Base-by-base conservation (phyloP, 2,888 invertebrate species). In the Caenorhabditis uteleia region DNA sequence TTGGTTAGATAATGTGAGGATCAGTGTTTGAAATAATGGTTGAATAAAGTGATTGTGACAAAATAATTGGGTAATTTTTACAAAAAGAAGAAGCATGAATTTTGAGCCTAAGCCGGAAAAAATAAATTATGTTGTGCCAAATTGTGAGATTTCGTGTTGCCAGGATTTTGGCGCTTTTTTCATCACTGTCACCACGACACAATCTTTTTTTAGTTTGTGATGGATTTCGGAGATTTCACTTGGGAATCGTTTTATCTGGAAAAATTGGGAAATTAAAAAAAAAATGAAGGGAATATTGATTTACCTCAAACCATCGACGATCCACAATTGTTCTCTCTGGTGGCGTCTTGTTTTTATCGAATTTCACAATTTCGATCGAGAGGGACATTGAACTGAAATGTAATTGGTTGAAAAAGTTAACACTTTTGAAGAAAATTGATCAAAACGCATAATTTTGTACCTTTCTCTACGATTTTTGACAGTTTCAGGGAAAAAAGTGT, bases 171-270 rank as follows among this genome's bases (percentile, higher is more conserved):
- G 54, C 0, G 45, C 39, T 51, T 68, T 70, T 48, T 74, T 74
- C 38, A 51, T 55, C 36, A 74, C 50, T 33, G 64, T 70, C 44
- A 74, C 51, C 36, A 66, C 61, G 38, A 64, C 64, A 39, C 72
- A 70, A 43, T 74, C 65, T 29, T 68, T 72, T 53, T 72, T 70
- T 42, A 74, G 61, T 50, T 70, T 72, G 62, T 66, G 72, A 3
- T 60, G 54, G 18, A 74, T 60, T 23, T 60, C 62, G 23, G 47
- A 43, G 25, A 74, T 65, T 60, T 72, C 70, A 14, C 55, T 59
- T 1, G 74, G 74, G 44, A 74, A 74, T 14, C 66, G 50, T 56
- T 66, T 26, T 23, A 7, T 40, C 23, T 40, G 20, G 20, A 20
- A 20, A 40, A 12, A 40, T 8, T 23, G 33, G 39, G 18, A 18